Conservation (phyloP, 2,888 invertebrate genomes). For the Papilio elwesi region DNA sequence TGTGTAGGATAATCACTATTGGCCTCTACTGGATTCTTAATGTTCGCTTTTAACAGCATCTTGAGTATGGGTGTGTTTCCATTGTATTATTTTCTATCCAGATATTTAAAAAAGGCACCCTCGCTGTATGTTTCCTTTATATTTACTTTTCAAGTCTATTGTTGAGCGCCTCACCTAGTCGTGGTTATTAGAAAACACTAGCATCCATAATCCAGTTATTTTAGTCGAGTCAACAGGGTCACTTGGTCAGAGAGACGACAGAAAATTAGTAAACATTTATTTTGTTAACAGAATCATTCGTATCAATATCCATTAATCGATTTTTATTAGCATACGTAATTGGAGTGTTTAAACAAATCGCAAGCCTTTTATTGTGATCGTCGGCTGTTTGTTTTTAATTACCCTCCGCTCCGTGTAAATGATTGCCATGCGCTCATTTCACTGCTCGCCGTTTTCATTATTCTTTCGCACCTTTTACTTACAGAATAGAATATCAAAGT, state of each 20-base stretch:
- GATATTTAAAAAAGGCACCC: too few relatives aligned
- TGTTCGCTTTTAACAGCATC: too few relatives aligned
- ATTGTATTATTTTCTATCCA: too few relatives aligned
- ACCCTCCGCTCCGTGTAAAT: constrained; percentile 51
- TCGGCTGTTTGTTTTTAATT: constrained; percentile 64
- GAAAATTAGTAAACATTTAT: background rate
- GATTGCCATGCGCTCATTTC: constrained; percentile 48
- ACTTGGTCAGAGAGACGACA: background rate
- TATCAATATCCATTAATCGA: constrained; percentile 22
- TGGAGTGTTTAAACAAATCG: constrained; percentile 48
- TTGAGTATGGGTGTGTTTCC: too few relatives aligned
- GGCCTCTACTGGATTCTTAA: too few relatives aligned
- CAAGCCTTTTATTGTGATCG: constrained; percentile 50
- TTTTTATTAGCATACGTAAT: constrained; percentile 48
- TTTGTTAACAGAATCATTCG: background rate
- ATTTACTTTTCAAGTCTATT: too few relatives aligned
- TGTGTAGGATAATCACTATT: too few relatives aligned
- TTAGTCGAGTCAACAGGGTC: too few relatives aligned
- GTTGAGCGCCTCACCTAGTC: too few relatives aligned
- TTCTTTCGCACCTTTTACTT: background rate
- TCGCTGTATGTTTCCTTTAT: too few relatives aligned
- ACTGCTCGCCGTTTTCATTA: constrained; percentile 37
- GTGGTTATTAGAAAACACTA: too few relatives aligned
- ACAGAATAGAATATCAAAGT: background rate
- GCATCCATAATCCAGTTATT: too few relatives aligned